Base-by-base conservation (phyloP, 2,797 vertebrate genomes). In the Megalops cyprinoides region DNA sequence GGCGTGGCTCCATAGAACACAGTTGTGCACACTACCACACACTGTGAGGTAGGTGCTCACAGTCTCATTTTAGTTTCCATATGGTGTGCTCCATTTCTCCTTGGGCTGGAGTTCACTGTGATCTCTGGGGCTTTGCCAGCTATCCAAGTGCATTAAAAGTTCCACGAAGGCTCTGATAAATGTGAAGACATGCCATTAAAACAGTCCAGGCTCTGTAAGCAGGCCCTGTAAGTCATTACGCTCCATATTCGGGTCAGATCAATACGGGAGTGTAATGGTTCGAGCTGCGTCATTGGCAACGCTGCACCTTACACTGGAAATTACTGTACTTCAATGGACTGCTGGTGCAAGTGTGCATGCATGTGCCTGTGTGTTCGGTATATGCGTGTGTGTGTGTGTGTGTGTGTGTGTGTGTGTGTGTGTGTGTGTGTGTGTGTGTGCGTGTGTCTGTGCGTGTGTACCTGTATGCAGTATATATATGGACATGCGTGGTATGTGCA, bases 171-270 rank as follows among this genome's bases (percentile, higher is more conserved):
- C 31, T 55, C 28, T 71, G 65, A 55, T 53, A 48, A 79, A 79
- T 79, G 78, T 53, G 48, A 79, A 39, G 62, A 71, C 78, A 55
- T 39, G 48, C 31, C 62, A 71, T 53, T 73, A 73, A 53, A 71
- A 14, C 49, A 79, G 31, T 15, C 48, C 23, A 46, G 48, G 51
- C 67, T 79, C 65, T 42, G 48, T 79, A 55, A 73, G 78, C 78
- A 71, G 34, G 49, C 31, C 65, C 56, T 60, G 78, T 55, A 37
- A 71, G 51, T 71, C 62, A 56, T 31, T 73, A 46, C 6, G n/a
- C 37, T 71, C 67, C 78, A 79, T 44, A 71, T 53, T 28, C 77
- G 55, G 65, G 65, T 73, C 78, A 71, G 62, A 79, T 79, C 78
- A 4, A 79, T 79, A 73, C 46, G 18, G 46, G 34, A 44, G n/a